Percentiles rank a stretch among this genome's conserved stretches.
phyloP scores from a whole-genome alignment of 1,140 invertebrate genomes.

The Drosophila nebulosa region DNA sequence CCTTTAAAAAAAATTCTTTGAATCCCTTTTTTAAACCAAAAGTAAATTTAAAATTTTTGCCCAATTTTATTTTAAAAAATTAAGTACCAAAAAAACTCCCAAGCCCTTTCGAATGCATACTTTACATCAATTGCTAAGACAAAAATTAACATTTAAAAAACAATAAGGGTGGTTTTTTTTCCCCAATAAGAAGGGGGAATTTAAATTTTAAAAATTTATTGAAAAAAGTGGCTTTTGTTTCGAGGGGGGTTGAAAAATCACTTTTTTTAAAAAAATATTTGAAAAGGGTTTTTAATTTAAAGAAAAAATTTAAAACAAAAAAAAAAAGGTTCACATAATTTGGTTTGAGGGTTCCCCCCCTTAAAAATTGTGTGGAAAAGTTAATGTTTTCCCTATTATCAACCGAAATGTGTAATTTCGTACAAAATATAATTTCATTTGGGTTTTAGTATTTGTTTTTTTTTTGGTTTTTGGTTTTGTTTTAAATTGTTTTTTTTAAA shows the following conservation, averaged over 20 bases:
- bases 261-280: not conserved
- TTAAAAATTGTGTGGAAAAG: not conserved
- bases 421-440: not conserved
- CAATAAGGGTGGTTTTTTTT: too few relatives aligned
- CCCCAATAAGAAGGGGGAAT: too few relatives aligned
- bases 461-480: not conserved
- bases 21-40: too few relatives aligned
- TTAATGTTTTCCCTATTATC: not conserved
- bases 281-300: not conserved
- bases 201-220: too few relatives aligned
- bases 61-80: too few relatives aligned
- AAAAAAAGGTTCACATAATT: not conserved
- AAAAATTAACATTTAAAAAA: too few relatives aligned
- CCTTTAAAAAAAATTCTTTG: too few relatives aligned
- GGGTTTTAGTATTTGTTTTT: not conserved
- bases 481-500: slow-evolving; percentile 30
- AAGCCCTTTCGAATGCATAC: too few relatives aligned
- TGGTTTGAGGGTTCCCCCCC: not conserved
- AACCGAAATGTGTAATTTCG: not conserved
- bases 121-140: too few relatives aligned
- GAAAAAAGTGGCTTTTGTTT: too few relatives aligned
- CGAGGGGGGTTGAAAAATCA: not conserved
- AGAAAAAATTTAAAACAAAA: not conserved
- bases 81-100: too few relatives aligned
- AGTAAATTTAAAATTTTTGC: too few relatives aligned